Evolutionary conservation across 2,888 invertebrate species (phyloP), one percentile per base, ranked within the genome.

Genomic region (Noctua fimbriata): DNA sequence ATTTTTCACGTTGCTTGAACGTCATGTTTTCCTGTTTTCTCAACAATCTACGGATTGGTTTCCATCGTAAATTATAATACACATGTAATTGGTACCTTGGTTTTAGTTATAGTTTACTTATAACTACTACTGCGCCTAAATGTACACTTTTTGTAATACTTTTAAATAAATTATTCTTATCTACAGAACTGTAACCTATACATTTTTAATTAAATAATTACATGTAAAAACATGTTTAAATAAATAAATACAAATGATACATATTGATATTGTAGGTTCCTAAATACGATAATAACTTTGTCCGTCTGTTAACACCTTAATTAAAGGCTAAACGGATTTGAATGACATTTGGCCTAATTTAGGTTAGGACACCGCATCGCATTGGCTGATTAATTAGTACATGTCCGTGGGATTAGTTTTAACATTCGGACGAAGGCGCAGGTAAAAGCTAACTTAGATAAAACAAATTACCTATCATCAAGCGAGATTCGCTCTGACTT

Each of bases 11-110:
- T 66, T 6, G 24, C 49, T 71, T 58, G 16, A n/a, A 24, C 21
- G 9, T 58, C 5, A 66, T 66, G 28, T 73, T 80, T 21, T 55
- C 28, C 24, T 52, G n/a, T 69, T 78, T 52, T 21, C 9, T 21
- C 21, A 55, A 65, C 9, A 2, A 9, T 36, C 4, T 73, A 5
- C 24, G 9, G 28, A 24, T 41, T 2, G 1, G 18, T 16, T 28
- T 14, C 24, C 18, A 49, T 16, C 2, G 41, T 58, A 2, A 41
- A 63, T 32, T 18, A 60, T 24, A 55, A 24, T 14, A 58, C n/a
- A 14, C 24, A 12, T 24, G 9, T 47, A 47, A 16, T 16, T 47
- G 16, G 47, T 47, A 16, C 14, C 16, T n/a, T n/a, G n/a, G n/a
- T n/a, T n/a, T n/a, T n/a, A n/a, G n/a, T n/a, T n/a, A n/a, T n/a